phyloP scores from a whole-genome alignment of 2,797 vertebrate genomes.

The Thunnus albacares region DNA sequence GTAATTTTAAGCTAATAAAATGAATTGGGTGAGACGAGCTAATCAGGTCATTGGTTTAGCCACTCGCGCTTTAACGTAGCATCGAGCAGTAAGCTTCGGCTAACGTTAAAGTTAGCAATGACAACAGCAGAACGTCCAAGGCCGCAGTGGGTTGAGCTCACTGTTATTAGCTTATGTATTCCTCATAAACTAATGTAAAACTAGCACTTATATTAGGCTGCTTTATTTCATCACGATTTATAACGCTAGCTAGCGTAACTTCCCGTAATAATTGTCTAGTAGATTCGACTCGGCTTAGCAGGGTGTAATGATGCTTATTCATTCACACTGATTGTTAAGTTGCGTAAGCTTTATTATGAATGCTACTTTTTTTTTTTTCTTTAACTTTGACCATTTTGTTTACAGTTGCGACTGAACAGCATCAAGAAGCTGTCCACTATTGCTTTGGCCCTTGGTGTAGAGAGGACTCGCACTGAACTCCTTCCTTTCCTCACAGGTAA shows the following conservation, averaged over 20 bases:
- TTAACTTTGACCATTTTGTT: neutral
- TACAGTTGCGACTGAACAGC: slow-evolving; percentile 90
- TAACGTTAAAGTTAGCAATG: slow-evolving; percentile 6
- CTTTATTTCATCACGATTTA: accelerated
- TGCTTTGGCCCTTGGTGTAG: slow-evolving; percentile 90
- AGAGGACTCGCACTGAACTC: slow-evolving; percentile 90
- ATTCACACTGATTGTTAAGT: neutral
- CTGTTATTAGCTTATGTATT: neutral
- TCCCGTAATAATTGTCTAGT: neutral
- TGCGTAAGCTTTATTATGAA: neutral
- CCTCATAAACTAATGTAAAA: accelerated
- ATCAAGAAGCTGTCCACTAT: slow-evolving; percentile 93
- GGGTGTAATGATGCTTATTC: accelerated
- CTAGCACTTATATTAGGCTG: accelerated
- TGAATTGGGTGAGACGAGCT: neutral
- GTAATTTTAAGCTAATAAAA: accelerated
- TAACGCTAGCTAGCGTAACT: neutral
- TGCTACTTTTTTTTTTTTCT: neutral
- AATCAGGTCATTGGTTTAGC: slow-evolving; percentile 36
- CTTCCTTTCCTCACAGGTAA: slow-evolving; percentile 92
- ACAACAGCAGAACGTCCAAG: slow-evolving; percentile 25
- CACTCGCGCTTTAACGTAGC: slow-evolving; percentile 13
- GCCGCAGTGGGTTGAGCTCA: neutral
- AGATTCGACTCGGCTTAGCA: neutral
- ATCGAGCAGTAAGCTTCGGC: neutral